Evolutionary conservation across 1,140 invertebrate species (phyloP).

Genomic region (Venustaconcha ellipsiformis): DNA sequence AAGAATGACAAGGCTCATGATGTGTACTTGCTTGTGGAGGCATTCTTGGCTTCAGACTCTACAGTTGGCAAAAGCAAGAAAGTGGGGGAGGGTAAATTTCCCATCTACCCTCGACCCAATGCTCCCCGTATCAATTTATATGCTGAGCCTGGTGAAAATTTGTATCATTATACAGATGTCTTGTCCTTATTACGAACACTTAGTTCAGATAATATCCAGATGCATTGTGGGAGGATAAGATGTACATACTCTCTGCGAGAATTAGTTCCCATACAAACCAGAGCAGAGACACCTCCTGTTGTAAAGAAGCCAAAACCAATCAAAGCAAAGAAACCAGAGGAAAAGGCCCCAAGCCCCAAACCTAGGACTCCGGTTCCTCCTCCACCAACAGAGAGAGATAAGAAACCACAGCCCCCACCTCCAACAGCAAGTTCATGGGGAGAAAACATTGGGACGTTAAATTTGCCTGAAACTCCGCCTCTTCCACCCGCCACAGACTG

Average conservation of each 20-base stretch:
- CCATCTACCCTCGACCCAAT: constrained; percentile 64
- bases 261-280: constrained; percentile 29
- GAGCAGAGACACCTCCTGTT: constrained; percentile 24
- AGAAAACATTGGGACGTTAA: constrained; percentile 45
- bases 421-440: constrained; percentile 48
- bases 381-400: background rate
- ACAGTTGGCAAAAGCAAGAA: constrained; percentile 52
- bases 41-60: constrained; percentile 45
- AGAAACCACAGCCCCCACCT: constrained; percentile 6
- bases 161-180: constrained; percentile 58
- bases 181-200: constrained; percentile 50
- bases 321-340: constrained; percentile 12
- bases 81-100: constrained; percentile 63
- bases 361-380: constrained; percentile 16
- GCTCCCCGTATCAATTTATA: constrained; percentile 57
- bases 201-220: constrained; percentile 53
- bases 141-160: constrained; percentile 59
- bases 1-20: constrained; percentile 65
- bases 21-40: constrained; percentile 62
- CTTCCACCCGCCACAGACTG: constrained; percentile 43
- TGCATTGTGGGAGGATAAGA: constrained; percentile 64
- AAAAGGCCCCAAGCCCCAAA: constrained; percentile 13
- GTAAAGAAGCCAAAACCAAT: background rate
- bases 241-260: constrained; percentile 51
- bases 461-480: constrained; percentile 41